A percentile compares a stretch with the other conserved stretches of the same genome.
These are phyloP conservation scores for Hassar affinis DNA, from an alignment of 2,113 vertebrate species.

Conservation along the genomic window DNA sequence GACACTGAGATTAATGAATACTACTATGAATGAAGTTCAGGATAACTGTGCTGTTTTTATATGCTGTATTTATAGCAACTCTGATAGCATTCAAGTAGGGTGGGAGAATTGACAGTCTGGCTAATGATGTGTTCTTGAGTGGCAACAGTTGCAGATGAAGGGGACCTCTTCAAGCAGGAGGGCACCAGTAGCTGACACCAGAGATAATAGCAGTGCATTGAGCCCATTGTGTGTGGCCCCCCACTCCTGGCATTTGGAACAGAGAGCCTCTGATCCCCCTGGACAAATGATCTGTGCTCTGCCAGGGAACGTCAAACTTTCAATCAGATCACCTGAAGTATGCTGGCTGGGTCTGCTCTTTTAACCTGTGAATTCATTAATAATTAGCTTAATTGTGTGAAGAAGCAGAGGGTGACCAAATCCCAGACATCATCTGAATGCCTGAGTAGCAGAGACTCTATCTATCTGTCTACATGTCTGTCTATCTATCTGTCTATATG, in stretches of 20 bases:
- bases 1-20: slow-evolving; percentile 20
- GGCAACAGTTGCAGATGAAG: slow-evolving; percentile 69
- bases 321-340: slow-evolving; percentile 62
- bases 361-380: slow-evolving; percentile 66
- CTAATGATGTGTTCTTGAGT: slow-evolving; percentile 76
- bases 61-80: slow-evolving; percentile 70
- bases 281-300: slow-evolving; percentile 71
- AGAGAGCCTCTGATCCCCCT: slow-evolving; percentile 60
- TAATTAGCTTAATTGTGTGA: slow-evolving; percentile 63
- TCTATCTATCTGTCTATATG: slow-evolving; percentile 3
- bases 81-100: slow-evolving; percentile 58
- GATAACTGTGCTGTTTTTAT: slow-evolving; percentile 52
- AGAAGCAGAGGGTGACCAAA: slow-evolving; percentile 36
- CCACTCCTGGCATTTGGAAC: slow-evolving; percentile 71
- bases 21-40: slow-evolving; percentile 21
- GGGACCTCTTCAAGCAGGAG: slow-evolving; percentile 72
- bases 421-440: slow-evolving; percentile 35
- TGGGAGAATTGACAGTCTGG: slow-evolving; percentile 71
- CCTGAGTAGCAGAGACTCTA: slow-evolving; percentile 17
- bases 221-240: slow-evolving; percentile 72
- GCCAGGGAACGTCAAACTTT: slow-evolving; percentile 68
- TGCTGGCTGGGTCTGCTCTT: slow-evolving; percentile 61
- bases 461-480: slow-evolving; percentile 2
- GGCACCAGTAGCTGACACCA: slow-evolving; percentile 71
- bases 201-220: slow-evolving; percentile 70